These are phyloP conservation scores for Zaprionus ghesquierei DNA, from an alignment of 1,140 invertebrate species.

Conservation along the genomic window DNA sequence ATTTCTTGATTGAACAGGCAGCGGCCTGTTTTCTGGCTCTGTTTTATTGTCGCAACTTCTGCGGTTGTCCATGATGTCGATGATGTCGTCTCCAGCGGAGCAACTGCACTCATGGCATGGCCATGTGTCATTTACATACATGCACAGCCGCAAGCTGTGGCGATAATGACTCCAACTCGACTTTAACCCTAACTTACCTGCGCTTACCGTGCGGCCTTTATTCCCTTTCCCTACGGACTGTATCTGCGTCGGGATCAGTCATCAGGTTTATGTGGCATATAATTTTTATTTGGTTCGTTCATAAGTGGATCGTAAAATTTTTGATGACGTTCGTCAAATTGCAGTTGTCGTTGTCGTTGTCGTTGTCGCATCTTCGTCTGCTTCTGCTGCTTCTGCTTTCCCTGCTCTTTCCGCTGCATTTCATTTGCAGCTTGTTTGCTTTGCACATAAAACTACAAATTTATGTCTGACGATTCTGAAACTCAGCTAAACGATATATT, in stretches of 20 bases:
- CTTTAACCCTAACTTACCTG: conserved; percentile 1
- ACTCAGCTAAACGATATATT: background rate
- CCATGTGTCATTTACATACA: conserved; percentile 45
- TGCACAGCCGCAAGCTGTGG: conserved; percentile 9
- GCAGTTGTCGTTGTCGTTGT: conserved; percentile 29
- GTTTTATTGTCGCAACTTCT: conserved; percentile 47
- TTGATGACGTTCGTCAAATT: conserved; percentile 74
- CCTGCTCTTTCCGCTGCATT: conserved; percentile 10
- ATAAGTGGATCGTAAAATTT: conserved; percentile 70
- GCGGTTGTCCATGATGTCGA: conserved; percentile 6
- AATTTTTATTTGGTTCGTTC: conserved; percentile 69
- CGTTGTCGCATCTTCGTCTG: conserved; percentile 1
- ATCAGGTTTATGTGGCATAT: conserved; percentile 75
- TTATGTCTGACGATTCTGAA: conserved; percentile 17
- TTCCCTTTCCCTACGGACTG: background rate
- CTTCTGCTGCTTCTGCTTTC: background rate
- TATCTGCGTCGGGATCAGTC: conserved; percentile 54
- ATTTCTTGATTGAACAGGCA: conserved; percentile 61
- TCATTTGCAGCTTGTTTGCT: conserved; percentile 3
- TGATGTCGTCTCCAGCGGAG: conserved; percentile 1
- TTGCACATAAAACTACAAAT: conserved; percentile 30
- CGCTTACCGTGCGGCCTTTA: conserved; percentile 12
- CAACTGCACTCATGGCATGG: background rate
- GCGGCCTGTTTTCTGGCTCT: conserved; percentile 37
- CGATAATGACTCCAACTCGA: conserved; percentile 29